Conservation (phyloP, 2,113 vertebrate species). For the Periophthalmus modestus region DNA sequence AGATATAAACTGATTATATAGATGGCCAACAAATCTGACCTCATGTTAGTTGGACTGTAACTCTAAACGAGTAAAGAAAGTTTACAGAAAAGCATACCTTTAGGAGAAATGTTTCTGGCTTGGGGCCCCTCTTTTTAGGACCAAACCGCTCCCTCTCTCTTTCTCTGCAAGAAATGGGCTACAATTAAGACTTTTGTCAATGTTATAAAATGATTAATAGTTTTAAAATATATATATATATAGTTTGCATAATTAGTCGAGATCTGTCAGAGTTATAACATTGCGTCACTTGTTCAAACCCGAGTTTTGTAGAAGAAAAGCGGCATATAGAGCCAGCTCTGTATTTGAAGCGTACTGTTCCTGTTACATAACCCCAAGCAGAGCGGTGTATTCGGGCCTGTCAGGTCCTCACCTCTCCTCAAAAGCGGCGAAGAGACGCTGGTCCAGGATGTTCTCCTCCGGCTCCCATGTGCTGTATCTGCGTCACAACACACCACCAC, state of each 20-base stretch:
- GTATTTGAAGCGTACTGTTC: background rate
- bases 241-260: background rate
- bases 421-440: constrained; percentile 92
- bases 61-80: background rate
- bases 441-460: constrained; percentile 96
- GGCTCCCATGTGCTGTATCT: constrained; percentile 99
- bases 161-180: constrained; percentile 77
- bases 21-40: background rate
- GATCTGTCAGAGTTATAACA: background rate
- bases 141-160: constrained; percentile 94
- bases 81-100: constrained; percentile 77
- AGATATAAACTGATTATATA: too few species aligned
- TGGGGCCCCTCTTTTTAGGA: constrained; percentile 95
- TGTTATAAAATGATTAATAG: background rate
- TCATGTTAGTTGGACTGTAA: too few species aligned
- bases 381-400: constrained; percentile 6
- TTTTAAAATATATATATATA: background rate
- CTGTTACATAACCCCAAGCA: constrained; percentile 7
- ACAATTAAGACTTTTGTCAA: background rate
- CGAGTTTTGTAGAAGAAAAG: background rate
- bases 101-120: constrained; percentile 94
- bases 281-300: background rate
- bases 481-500: constrained; percentile 37
- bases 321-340: background rate
- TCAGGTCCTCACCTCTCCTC: constrained; percentile 90